Percentiles rank a stretch among this genome's conserved stretches.
Evolutionary conservation across 2,113 vertebrate species (phyloP).

Genomic region (Poeciliopsis turrubarensis): DNA sequence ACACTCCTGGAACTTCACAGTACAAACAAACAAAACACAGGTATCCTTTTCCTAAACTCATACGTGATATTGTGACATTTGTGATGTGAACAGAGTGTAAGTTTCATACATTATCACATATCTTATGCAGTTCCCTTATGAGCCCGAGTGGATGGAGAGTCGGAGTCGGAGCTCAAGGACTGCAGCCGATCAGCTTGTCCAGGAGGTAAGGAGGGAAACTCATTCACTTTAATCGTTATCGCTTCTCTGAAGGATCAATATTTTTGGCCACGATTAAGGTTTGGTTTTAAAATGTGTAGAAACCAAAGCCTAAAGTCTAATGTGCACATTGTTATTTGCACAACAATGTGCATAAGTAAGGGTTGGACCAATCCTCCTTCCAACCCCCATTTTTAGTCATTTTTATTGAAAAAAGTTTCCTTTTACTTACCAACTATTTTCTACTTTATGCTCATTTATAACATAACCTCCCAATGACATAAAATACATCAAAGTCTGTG

Average conservation of each 20-base stretch:
- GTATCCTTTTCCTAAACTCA: slow-evolving; percentile 40
- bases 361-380: too few relatives aligned
- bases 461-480: too few relatives aligned
- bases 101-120: background rate
- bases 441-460: too few relatives aligned
- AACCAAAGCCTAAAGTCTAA: background rate
- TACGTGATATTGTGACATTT: background rate
- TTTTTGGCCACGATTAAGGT: background rate
- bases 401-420: background rate
- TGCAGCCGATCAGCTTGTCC: slow-evolving; percentile 83
- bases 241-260: background rate
- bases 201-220: slow-evolving; percentile 79
- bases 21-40: slow-evolving; percentile 74
- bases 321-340: background rate
- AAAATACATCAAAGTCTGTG: too few relatives aligned
- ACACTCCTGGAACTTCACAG: slow-evolving; percentile 66
- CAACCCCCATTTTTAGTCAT: background rate
- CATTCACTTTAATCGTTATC: background rate
- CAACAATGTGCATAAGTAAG: background rate
- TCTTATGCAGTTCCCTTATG: slow-evolving; percentile 72
- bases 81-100: background rate
- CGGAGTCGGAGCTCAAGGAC: slow-evolving; percentile 50
- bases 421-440: too few relatives aligned
- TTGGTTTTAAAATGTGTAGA: background rate
- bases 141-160: slow-evolving; percentile 44